phyloP scores from a whole-genome alignment of 2,888 invertebrate species.

The Synergus itoensis region DNA sequence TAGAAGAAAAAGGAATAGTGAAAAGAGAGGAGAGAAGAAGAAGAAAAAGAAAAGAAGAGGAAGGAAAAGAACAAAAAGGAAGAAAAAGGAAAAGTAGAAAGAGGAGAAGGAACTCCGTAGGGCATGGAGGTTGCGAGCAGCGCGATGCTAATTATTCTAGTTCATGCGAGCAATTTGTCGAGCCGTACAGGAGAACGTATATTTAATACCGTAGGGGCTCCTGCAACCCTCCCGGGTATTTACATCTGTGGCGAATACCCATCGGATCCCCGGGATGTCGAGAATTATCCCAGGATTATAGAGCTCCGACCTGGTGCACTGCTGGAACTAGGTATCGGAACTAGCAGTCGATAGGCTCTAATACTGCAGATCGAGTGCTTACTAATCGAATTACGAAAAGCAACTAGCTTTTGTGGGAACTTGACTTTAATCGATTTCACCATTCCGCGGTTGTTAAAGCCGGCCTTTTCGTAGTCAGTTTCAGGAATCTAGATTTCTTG shows the following conservation, averaged over 20 bases:
- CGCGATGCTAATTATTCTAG: conserved; percentile 75
- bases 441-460: neutral
- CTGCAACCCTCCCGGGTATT: conserved; percentile 69
- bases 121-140: conserved; percentile 51
- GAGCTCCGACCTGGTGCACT: conserved; percentile 13
- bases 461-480: neutral
- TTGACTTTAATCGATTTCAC: neutral
- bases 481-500: conserved; percentile 9
- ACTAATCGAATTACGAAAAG: conserved; percentile 15
- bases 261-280: conserved; percentile 56
- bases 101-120: conserved; percentile 52
- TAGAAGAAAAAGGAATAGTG: conserved; percentile 24
- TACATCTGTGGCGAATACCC: conserved; percentile 72
- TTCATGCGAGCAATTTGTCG: conserved; percentile 75
- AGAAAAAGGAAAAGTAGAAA: neutral
- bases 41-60: neutral
- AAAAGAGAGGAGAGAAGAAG: neutral
- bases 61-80: neutral
- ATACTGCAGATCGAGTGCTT: neutral
- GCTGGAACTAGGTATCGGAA: neutral
- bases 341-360: conserved; percentile 1
- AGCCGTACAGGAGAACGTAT: conserved; percentile 59
- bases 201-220: conserved; percentile 63
- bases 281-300: conserved; percentile 60
- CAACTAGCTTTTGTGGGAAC: conserved; percentile 23